phyloP scores from a whole-genome alignment of 2,888 invertebrate genomes.

The Drosophila gaucha region DNA sequence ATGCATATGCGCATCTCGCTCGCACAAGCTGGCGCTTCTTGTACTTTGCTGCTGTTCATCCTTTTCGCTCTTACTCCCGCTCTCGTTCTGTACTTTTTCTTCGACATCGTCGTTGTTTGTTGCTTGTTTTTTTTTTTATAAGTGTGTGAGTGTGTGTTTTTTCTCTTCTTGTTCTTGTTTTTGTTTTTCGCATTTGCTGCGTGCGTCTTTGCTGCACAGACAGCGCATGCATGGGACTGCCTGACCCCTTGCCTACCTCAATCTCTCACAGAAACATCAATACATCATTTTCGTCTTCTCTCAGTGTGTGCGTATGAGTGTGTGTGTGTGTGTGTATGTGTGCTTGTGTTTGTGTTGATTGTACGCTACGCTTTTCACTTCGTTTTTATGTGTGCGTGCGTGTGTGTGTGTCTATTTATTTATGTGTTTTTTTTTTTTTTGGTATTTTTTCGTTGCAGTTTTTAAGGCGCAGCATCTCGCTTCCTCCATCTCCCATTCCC shows the following conservation, averaged over 20 bases:
- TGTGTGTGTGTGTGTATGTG: slow-evolving; percentile 5
- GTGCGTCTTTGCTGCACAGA: slow-evolving; percentile 53
- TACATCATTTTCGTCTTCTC: slow-evolving; percentile 76
- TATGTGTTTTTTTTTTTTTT: slow-evolving; percentile 15
- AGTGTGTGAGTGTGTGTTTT: neutral
- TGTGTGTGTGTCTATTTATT: slow-evolving; percentile 34
- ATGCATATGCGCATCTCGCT: slow-evolving; percentile 33
- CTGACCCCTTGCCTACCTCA: slow-evolving; percentile 1
- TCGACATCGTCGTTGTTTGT: slow-evolving; percentile 40
- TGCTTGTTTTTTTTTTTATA: slow-evolving; percentile 5
- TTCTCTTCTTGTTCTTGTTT: slow-evolving; percentile 2
- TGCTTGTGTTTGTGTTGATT: slow-evolving; percentile 45
- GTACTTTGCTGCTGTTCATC: neutral
- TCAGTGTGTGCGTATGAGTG: slow-evolving; percentile 8
- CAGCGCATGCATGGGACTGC: slow-evolving; percentile 5
- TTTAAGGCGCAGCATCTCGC: slow-evolving; percentile 30
- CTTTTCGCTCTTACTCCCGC: neutral
- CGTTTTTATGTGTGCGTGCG: slow-evolving; percentile 13
- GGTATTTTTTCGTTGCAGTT: slow-evolving; percentile 63
- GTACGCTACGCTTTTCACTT: slow-evolving; percentile 62
- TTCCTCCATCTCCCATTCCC: neutral
- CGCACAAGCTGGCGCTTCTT: slow-evolving; percentile 13
- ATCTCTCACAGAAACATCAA: slow-evolving; percentile 59
- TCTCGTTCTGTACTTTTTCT: slow-evolving; percentile 36
- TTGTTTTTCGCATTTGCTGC: slow-evolving; percentile 31